phyloP scores from a whole-genome alignment of 2,113 vertebrate genomes.

The Platysternon megacephalum region DNA sequence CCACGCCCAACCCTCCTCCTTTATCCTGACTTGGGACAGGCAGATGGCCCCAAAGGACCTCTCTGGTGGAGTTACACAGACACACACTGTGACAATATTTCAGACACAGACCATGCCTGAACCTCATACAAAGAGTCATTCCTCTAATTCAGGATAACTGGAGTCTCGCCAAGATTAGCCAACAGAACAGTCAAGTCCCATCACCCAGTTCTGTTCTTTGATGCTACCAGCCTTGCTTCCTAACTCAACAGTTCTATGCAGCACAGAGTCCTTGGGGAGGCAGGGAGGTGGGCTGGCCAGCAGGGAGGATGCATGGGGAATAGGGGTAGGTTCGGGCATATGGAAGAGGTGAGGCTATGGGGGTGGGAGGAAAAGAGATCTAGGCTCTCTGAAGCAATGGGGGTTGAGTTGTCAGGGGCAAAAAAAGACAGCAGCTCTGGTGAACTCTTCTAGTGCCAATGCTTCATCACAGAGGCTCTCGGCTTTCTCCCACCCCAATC shows the following conservation, averaged over 20 bases:
- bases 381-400: neutral
- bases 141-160: neutral
- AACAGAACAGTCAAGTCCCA: neutral
- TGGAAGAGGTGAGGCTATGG: neutral
- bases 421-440: neutral
- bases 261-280: neutral
- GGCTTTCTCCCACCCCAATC: neutral
- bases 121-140: neutral
- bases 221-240: neutral
- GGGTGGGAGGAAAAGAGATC: neutral
- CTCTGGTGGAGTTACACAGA: no score
- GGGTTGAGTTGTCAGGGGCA: neutral
- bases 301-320: neutral
- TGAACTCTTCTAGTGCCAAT: neutral
- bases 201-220: neutral
- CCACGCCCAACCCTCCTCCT: no score
- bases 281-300: neutral
- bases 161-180: neutral
- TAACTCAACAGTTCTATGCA: neutral
- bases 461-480: neutral
- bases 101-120: neutral
- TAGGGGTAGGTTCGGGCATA: neutral
- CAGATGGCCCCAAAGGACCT: no score
- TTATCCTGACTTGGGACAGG: no score
- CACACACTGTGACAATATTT: neutral